Evolutionary conservation across 2,888 invertebrate species (phyloP).

Genomic region (Tipula helvola): DNA sequence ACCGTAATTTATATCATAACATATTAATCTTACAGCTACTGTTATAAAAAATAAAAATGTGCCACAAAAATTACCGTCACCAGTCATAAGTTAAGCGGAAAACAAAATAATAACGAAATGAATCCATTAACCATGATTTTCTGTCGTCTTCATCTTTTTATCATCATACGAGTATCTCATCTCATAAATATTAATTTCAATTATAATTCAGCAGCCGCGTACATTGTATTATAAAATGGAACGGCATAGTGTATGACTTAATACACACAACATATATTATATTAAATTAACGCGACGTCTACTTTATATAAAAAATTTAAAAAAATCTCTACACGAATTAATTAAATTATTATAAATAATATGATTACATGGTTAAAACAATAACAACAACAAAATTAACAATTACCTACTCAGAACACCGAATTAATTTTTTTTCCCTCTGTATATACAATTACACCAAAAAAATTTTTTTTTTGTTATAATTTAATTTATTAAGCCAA

Average conservation of each 20-base stretch:
- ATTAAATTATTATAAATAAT: neutral
- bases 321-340: neutral
- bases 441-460: neutral
- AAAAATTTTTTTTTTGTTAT: neutral
- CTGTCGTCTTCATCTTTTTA: neutral
- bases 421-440: neutral
- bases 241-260: neutral
- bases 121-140: neutral
- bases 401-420: neutral
- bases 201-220: neutral
- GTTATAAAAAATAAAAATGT: neutral
- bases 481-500: neutral
- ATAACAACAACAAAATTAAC: neutral
- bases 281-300: neutral
- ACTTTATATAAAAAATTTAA: neutral
- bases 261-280: neutral
- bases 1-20: neutral
- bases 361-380: neutral
- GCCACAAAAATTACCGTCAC: neutral
- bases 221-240: neutral
- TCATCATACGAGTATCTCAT: neutral
- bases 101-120: neutral
- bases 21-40: neutral
- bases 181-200: neutral
- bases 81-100: neutral